Percentiles rank a stretch among this genome's conserved stretches.
These are phyloP conservation scores for Narcine bancroftii DNA, from an alignment of 2,113 vertebrate genomes.

Conservation along the genomic window DNA sequence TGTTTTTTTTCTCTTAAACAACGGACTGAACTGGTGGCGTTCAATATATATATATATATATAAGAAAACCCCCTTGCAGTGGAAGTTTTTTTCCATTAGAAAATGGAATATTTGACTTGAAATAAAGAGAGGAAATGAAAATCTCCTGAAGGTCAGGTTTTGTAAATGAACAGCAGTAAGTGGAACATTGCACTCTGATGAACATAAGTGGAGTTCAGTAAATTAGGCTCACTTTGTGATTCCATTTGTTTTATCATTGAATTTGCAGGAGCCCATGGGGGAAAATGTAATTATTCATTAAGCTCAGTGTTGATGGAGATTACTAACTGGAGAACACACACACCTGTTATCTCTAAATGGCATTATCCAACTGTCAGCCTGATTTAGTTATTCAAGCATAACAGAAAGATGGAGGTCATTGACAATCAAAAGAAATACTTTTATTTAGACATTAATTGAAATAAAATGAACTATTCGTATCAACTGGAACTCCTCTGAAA, in stretches of 20 bases:
- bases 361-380: slow-evolving; percentile 29
- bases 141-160: not conserved
- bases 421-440: slow-evolving; percentile 6
- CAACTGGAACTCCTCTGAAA: not conserved
- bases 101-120: not conserved
- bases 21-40: not conserved
- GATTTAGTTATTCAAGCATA: slow-evolving; percentile 30
- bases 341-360: slow-evolving; percentile 22
- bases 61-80: too few relatives aligned
- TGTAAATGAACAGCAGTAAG: not conserved
- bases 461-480: slow-evolving; percentile 6
- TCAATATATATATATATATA: too few relatives aligned
- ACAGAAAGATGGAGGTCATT: not conserved
- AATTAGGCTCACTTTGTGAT: slow-evolving; percentile 30
- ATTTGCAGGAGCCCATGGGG: slow-evolving; percentile 11
- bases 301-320: slow-evolving; percentile 31
- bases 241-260: slow-evolving; percentile 30
- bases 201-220: not conserved
- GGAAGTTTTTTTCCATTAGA: not conserved
- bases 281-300: slow-evolving; percentile 33
- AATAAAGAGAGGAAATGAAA: not conserved
- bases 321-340: slow-evolving; percentile 26
- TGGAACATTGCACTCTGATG: not conserved
- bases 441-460: slow-evolving; percentile 19
- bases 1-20: not conserved